These are phyloP conservation scores for Galaxias olidus DNA, from an alignment of 2,797 vertebrate genomes.

Conservation along the genomic window DNA sequence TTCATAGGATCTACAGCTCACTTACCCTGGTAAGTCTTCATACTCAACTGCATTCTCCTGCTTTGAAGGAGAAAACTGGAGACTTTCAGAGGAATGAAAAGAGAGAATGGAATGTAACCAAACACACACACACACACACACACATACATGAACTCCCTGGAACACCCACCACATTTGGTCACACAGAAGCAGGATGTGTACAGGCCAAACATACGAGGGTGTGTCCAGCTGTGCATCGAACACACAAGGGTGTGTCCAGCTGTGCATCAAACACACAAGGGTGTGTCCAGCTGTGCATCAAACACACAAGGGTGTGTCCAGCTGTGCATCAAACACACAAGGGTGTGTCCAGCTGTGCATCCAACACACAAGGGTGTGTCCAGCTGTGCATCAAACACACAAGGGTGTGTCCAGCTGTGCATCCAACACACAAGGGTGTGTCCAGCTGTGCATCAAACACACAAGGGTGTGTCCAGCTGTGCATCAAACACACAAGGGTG, in stretches of 20 bases:
- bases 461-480: constrained; percentile 53
- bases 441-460: too few relatives aligned
- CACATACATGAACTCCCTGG: constrained; percentile 15
- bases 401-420: constrained; percentile 53
- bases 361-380: constrained; percentile 39
- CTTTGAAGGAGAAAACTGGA: background rate
- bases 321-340: too few relatives aligned
- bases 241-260: too few relatives aligned
- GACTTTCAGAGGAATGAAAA: background rate
- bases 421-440: constrained; percentile 36
- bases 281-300: constrained; percentile 47
- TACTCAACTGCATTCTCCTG: background rate
- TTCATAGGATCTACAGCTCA: too few relatives aligned
- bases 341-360: constrained; percentile 54
- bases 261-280: constrained; percentile 40
- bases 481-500: constrained; percentile 44
- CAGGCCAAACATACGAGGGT: constrained; percentile 45
- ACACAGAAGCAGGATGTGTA: constrained; percentile 23
- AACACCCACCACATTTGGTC: constrained; percentile 38
- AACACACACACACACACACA: constrained; percentile 27
- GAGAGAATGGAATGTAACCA: background rate
- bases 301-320: too few relatives aligned
- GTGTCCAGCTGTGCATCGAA: constrained; percentile 42
- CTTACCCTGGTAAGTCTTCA: too few relatives aligned
- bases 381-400: too few relatives aligned